These are phyloP conservation scores for Nymphalis c-album DNA, from an alignment of 2,888 invertebrate genomes.

Conservation along the genomic window DNA sequence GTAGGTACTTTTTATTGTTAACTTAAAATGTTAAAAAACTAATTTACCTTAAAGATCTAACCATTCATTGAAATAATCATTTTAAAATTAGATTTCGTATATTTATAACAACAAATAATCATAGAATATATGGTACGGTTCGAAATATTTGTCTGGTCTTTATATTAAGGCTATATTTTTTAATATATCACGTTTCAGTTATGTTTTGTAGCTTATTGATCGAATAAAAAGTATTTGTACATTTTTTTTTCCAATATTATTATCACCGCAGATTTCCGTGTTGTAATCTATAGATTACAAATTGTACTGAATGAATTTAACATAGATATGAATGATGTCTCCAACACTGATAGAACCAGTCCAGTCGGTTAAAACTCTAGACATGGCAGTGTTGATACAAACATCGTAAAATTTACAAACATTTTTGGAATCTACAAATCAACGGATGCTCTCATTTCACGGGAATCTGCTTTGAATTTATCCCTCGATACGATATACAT, in stretches of 20 bases:
- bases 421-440: constrained; percentile 68
- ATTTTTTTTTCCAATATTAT: neutral
- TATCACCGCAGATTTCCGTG: neutral
- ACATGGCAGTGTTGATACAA: neutral
- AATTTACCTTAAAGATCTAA: constrained; percentile 5
- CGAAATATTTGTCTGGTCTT: neutral
- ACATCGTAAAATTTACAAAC: neutral
- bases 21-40: constrained; percentile 7
- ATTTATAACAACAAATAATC: neutral
- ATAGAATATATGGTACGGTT: neutral
- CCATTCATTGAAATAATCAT: neutral
- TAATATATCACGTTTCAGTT: neutral
- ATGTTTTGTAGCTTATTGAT: neutral
- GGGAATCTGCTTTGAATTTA: constrained; percentile 77
- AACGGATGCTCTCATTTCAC: constrained; percentile 80
- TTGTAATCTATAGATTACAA: neutral
- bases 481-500: constrained; percentile 84
- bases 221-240: neutral
- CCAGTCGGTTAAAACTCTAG: neutral
- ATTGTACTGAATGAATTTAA: neutral
- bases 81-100: neutral
- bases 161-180: neutral
- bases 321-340: neutral
- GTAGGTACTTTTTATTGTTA: constrained; percentile 33
- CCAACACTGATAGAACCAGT: neutral